Evolutionary conservation across 2,888 invertebrate species (phyloP).

Genomic region (Ochropleura leucogaster): DNA sequence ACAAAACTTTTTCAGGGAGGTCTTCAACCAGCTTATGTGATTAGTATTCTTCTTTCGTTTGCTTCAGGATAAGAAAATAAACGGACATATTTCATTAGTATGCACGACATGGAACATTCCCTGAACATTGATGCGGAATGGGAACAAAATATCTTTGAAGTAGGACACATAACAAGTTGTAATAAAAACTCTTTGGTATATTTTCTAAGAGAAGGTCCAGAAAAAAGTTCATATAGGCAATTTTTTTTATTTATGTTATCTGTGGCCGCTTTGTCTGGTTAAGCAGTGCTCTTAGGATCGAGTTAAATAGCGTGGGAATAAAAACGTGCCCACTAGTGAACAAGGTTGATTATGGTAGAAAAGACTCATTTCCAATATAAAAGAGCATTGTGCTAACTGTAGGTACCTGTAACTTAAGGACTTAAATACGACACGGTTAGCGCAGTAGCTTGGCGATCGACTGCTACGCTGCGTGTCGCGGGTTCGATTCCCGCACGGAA

Average conservation of each 20-base stretch:
- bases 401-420: too few species aligned
- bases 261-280: background rate
- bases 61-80: conserved; percentile 41
- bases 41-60: conserved; percentile 57
- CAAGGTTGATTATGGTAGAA: background rate
- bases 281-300: background rate
- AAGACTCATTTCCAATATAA: background rate
- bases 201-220: background rate
- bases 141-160: conserved; percentile 44
- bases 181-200: conserved; percentile 28
- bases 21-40: conserved; percentile 8
- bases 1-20: conserved; percentile 8
- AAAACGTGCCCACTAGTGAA: background rate
- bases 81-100: conserved; percentile 49
- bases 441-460: too few species aligned
- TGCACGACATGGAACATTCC: conserved; percentile 37
- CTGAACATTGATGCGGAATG: conserved; percentile 49
- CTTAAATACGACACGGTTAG: too few species aligned
- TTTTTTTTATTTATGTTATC: background rate
- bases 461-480: too few species aligned
- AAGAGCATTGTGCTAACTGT: background rate
- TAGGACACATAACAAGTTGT: conserved; percentile 39
- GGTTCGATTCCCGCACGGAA: too few species aligned
- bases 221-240: conserved; percentile 5
- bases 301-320: background rate